Percentiles rank a stretch among this genome's conserved stretches.
Evolutionary conservation across 2,888 invertebrate species (phyloP).

Genomic region (Nomada fabriciana): DNA sequence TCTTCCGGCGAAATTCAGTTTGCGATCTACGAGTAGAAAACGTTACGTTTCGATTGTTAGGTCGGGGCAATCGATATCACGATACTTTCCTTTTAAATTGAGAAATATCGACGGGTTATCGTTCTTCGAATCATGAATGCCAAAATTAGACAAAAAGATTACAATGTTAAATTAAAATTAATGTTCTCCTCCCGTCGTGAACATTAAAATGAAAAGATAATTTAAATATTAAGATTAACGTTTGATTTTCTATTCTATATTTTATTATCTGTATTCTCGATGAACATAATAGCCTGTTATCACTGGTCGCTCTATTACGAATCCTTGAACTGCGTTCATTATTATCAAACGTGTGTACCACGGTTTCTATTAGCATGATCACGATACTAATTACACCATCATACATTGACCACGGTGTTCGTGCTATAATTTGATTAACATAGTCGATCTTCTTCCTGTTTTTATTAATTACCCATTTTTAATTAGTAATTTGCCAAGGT

Average conservation of each 20-base stretch:
- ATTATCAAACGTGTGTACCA: conserved; percentile 16
- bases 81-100: neutral
- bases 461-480: neutral
- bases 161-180: too few species aligned
- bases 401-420: conserved; percentile 1
- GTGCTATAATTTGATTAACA: conserved; percentile 25
- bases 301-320: neutral
- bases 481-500: too few species aligned
- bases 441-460: neutral
- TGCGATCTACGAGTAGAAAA: neutral
- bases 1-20: conserved; percentile 24
- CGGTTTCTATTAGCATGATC: neutral
- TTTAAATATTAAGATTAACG: too few species aligned
- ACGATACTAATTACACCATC: conserved; percentile 24
- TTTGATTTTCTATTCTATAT: too few species aligned
- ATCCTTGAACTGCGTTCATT: conserved; percentile 12
- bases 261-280: neutral
- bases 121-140: neutral
- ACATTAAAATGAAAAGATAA: too few species aligned
- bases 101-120: neutral
- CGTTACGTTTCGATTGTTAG: neutral
- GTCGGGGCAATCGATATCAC: neutral
- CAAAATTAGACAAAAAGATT: too few species aligned
- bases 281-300: neutral
- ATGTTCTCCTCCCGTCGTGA: too few species aligned